Base-by-base conservation (phyloP, 1,140 invertebrate species). In the Drosophila burlai region DNA sequence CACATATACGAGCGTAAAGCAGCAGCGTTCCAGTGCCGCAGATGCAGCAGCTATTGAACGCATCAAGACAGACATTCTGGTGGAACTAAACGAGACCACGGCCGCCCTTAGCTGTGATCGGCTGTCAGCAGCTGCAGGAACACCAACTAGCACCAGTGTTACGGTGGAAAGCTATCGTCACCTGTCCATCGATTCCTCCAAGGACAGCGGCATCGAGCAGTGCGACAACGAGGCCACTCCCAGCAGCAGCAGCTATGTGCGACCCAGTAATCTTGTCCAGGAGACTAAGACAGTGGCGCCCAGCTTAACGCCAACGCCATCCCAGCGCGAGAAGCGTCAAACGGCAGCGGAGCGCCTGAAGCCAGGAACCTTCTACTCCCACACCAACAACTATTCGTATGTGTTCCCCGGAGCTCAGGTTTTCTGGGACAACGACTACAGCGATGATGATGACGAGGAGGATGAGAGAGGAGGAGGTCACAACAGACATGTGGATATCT, bases 371-470 rank as follows among this genome's bases (percentile, higher is more conserved):
- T 92, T 91, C 63, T 92, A 92, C 57, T 81, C 71, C 7, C 80
- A 92, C 55, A 79, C 63, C 31, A 83, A 82, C 58, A 80, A 61
- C 38, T 80, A 80, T 49, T 92, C 91, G 10, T 92, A 92, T 77
- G 91, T 92, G 21, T 92, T 92, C 45, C 91, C 91, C 0, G 91
- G 91, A 8, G 91, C 91, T 6, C 91, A 92, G 67, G 91, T 92
- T 1, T 92, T 83, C 42, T 85, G 83, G 68, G 82, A 89, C 26
- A 83, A 80, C 18, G 86, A 91, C 2, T 85, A 74, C 31, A 90
- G 92, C 31, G 89, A 92, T 43, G 83, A 83, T 15, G 80, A 91
- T 6, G 83, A 81, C 7, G 83, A 91, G 38, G 85, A 87, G 1
- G 76, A 82, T 31, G 83, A 67, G 1, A 62, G 24, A 24, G 24